Base-by-base conservation (phyloP, 2,888 invertebrate species). In the Aleiodes leptofemur region DNA sequence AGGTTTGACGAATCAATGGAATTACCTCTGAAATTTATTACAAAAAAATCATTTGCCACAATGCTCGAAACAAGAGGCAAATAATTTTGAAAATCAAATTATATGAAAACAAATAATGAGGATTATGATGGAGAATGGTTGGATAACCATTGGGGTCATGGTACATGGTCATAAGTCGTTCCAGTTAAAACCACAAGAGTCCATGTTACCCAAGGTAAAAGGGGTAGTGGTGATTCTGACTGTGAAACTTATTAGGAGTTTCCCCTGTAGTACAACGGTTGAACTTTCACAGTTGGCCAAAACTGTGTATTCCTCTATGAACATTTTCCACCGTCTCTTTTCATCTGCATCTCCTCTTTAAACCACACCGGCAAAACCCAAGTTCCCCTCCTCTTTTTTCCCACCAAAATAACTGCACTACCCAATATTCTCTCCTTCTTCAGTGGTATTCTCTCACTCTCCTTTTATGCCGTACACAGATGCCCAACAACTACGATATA, bases 161-260 rank as follows among this genome's bases (percentile, higher is more conserved):
- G 43, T 43, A 43, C 48, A 38, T 16, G 23, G 16, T 64, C 50
- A 51, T 68, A 68, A 68, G 68, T 68, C 68, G 68, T 31, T 51
- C 31, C 34, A 51, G 68, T 68, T 64, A 64, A 64, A 68, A 68
- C 53, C 53, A 23, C 68, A 50, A 31, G 8, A 68, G 68, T 68
- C 51, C 51, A 51, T 68, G 50, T 68, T 16, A 50, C 50, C 5
- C 50, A 5, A 31, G 51, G 51, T 51, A 31, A 51, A 23, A 51
- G 13, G 13, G 29, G 38, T 29, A 16, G 66, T 4, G 16, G 14
- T 43, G 29, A 16, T 48, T 50, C 13, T 66, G 59, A 61, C 34
- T 61, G 23, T 6, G 66, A 16, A 64, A 64, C 68, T 68, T 68
- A 68, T 68, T 68, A 51, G 51, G 50, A 68, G 51, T 68, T 53